Evolutionary conservation across 2,888 invertebrate species (phyloP), one percentile per base, ranked within the genome.

Genomic region (Habrosyne pyritoides): DNA sequence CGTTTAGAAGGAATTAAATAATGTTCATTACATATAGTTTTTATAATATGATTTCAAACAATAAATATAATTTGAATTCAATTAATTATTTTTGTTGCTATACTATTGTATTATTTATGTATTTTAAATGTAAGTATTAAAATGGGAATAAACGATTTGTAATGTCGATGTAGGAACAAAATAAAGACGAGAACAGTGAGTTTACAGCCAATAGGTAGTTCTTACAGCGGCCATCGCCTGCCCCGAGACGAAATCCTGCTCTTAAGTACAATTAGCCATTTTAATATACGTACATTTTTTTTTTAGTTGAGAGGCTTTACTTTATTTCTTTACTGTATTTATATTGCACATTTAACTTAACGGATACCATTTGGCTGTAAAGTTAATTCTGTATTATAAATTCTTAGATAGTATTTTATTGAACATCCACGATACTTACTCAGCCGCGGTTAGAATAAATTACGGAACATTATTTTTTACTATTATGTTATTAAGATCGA

Each of bases 81-180:
- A 10, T 8, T 50, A 28, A 28, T 30, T 28, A 28, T 61, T 74
- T 63, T 77, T 79, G 75, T 74, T 73, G 75, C 77, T 78, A 67
- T 76, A 64, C 70, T 69, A 66, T 76, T 77, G 77, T 84, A 81
- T 83, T 78, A 83, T 84, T 86, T 80, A 79, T 81, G 80, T 83
- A 83, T 79, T 81, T 72, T 71, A 76, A 79, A 77, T 73, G 68
- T 83, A 83, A 82, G 79, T 83, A 79, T 77, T 81, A 77, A 82
- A 48, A 77, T 78, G 71, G 67, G 76, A 74, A 73, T 71, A 73
- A 75, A 70, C 70, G 62, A 72, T 75, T 76, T 79, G 73, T 78
- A 79, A 77, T 73, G 74, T 69, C 75, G 67, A 75, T 61, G 67
- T 79, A 77, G 68, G 71, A 71, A 74, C 71, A 73, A 76, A 69